Percentiles rank a stretch among this genome's conserved stretches.
phyloP scores from a whole-genome alignment of 1,140 invertebrate species.

The Subanguina moxae region DNA sequence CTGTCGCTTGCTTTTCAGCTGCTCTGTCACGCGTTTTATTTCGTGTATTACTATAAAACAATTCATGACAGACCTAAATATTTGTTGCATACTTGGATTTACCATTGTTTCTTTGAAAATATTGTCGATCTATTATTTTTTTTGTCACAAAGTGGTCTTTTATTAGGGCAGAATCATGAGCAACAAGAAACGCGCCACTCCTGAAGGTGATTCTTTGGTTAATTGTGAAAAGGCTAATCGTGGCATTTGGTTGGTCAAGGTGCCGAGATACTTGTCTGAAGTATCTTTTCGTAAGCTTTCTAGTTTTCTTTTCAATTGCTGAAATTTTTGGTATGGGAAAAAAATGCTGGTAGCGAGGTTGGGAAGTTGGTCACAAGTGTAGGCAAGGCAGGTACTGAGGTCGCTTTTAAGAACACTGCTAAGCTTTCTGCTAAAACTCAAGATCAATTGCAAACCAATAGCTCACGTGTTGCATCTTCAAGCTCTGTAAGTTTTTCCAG shows the following conservation, averaged over 20 bases:
- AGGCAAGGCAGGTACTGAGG: slow-evolving; percentile 13
- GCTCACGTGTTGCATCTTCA: not conserved
- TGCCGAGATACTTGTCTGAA: slow-evolving; percentile 51
- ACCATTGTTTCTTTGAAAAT: not conserved
- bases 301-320: slow-evolving; percentile 28
- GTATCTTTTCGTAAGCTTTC: slow-evolving; percentile 12
- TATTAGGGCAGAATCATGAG: too few relatives aligned
- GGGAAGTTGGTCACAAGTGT: slow-evolving; percentile 31
- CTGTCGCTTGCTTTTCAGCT: too few relatives aligned
- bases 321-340: slow-evolving; percentile 48
- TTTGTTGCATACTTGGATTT: not conserved
- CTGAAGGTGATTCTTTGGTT: slow-evolving; percentile 16
- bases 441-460: not conserved
- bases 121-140: not conserved
- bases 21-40: too few relatives aligned
- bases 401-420: slow-evolving; percentile 25
- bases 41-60: too few relatives aligned
- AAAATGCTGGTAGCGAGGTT: slow-evolving; percentile 47
- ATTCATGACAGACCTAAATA: not conserved
- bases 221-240: slow-evolving; percentile 43
- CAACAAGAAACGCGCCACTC: not conserved
- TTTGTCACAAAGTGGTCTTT: not conserved
- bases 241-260: slow-evolving; percentile 54
- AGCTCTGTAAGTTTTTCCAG: not conserved
- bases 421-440: not conserved